Conservation (phyloP, 2,113 vertebrate species). For the Leptodactylus fuscus region DNA sequence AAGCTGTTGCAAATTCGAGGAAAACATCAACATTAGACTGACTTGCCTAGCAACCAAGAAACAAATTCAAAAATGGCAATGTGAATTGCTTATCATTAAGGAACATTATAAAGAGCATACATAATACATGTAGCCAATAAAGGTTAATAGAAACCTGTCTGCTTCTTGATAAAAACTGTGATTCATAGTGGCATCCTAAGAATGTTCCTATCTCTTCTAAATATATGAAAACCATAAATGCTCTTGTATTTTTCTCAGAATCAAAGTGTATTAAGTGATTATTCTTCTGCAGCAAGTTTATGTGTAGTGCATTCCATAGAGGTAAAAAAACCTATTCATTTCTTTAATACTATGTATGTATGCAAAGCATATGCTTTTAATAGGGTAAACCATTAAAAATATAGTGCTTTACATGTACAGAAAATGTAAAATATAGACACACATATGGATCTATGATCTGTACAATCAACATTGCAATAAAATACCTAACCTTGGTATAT, state of each 20-base stretch:
- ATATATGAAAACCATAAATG: slow-evolving; percentile 2
- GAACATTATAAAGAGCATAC: slow-evolving; percentile 4
- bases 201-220: slow-evolving; percentile 4
- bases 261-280: not conserved
- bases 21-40: not conserved
- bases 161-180: slow-evolving; percentile 6
- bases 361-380: too few species aligned
- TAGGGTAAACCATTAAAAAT: too few species aligned
- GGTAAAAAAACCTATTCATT: not conserved
- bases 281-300: not conserved
- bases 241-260: not conserved
- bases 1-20: not conserved
- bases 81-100: slow-evolving; percentile 13
- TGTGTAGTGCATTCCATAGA: not conserved
- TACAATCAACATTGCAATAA: too few species aligned
- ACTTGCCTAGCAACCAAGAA: not conserved
- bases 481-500: too few species aligned
- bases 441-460: too few species aligned
- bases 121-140: slow-evolving; percentile 16
- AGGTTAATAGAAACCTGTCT: slow-evolving; percentile 20
- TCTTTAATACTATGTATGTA: not conserved
- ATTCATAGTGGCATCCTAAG: not conserved
- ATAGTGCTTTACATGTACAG: not conserved
- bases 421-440: too few species aligned
- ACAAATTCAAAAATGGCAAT: not conserved